Conservation (phyloP, 1,140 invertebrate genomes). For the Pachypeltis micranthus region DNA sequence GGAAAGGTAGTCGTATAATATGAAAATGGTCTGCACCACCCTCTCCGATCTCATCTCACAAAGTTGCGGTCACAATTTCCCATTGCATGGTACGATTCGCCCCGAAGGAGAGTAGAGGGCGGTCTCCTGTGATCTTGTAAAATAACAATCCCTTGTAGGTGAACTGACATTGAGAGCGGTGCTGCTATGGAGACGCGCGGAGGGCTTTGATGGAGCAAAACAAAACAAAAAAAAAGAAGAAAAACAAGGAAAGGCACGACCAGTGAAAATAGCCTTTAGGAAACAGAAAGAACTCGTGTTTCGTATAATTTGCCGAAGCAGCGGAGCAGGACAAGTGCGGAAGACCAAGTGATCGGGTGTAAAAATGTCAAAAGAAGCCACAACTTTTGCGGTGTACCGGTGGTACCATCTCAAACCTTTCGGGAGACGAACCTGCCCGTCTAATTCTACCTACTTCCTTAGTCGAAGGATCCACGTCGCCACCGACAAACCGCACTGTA, state of each 20-base stretch:
- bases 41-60: neutral
- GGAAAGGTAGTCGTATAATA: neutral
- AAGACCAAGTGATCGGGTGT: conserved; percentile 1
- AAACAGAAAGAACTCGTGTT: neutral
- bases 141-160: too few species aligned
- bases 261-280: neutral
- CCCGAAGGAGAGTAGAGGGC: neutral
- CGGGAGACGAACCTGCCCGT: too few species aligned
- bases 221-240: too few species aligned
- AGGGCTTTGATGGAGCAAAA: neutral
- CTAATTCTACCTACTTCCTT: too few species aligned
- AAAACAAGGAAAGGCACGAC: neutral
- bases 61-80: conserved; percentile 3
- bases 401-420: too few species aligned
- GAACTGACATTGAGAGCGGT: too few species aligned
- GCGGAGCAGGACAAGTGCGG: conserved; percentile 6
- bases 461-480: too few species aligned
- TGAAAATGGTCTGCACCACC: neutral
- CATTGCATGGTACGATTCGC: conserved; percentile 9
- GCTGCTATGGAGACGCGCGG: too few species aligned
- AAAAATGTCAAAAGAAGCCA: too few species aligned
- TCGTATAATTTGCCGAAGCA: neutral
- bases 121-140: conserved; percentile 3
- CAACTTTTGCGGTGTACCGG: too few species aligned
- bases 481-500: too few species aligned